Base-by-base conservation (phyloP, 2,888 invertebrate genomes). In the Blera fallax region DNA sequence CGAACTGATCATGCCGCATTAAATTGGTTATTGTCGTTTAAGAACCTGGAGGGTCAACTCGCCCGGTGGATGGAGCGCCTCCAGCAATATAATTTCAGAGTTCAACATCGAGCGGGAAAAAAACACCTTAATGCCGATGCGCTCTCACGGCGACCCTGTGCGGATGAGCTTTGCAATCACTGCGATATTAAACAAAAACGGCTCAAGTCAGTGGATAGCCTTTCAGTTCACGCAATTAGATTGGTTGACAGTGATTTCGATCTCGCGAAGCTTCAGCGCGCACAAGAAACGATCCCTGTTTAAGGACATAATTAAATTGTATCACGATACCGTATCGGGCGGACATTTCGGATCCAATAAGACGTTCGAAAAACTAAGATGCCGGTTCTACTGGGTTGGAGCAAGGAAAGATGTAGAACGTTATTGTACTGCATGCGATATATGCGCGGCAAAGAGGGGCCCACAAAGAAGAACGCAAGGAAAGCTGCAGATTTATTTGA, bases 1-100 rank as follows among this genome's bases (percentile, higher is more conserved):
- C 52, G 74, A 0, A 64, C 72, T 0, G 72, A 60, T 50, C 72
- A 72, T 27, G 58, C 60, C 8, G 60, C 60, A n/a, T n/a, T n/a
- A n/a, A n/a, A n/a, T n/a, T n/a, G n/a, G n/a, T n/a, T n/a, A n/a
- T n/a, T n/a, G n/a, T n/a, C n/a, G n/a, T n/a, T n/a, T n/a, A n/a
- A n/a, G n/a, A n/a, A n/a, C n/a, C n/a, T n/a, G n/a, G n/a, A n/a
- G n/a, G n/a, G n/a, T n/a, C 60, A 72, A 52, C 50, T 72, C 3
- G 50, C 37, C 6, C 21, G 70, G 7, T 54, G 65, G 52, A 52
- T 67, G 50, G 52, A 52, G 37, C 56, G 58, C n/a, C 43, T 40
- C 6, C 43, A 54, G 10, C 32, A 58, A 32, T 56, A 70, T 34
- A 40, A 40, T 2, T 40, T 40, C 10, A 43, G 54, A 43, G 29